Evolutionary conservation across 1,140 invertebrate species (phyloP).

Genomic region (Leptinotarsa lineolata): DNA sequence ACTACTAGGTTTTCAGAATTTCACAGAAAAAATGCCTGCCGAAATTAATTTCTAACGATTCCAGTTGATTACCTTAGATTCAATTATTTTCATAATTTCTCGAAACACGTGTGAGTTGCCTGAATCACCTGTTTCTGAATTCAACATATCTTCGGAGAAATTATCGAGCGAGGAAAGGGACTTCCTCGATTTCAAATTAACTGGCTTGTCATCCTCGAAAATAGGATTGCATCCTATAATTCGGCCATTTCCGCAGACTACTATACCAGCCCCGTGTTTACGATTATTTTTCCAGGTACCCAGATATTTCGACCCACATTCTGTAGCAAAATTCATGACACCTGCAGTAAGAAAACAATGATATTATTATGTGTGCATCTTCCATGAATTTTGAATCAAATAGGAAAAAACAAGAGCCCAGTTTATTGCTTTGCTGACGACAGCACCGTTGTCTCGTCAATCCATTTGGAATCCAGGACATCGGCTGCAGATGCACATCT

Average conservation of each 20-base stretch:
- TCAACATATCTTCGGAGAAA: slow-evolving; percentile 9
- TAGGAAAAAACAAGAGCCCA: too few species aligned
- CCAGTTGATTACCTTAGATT: background rate
- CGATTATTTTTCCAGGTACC: slow-evolving; percentile 62
- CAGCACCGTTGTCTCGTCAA: too few species aligned
- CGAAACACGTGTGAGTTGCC: background rate
- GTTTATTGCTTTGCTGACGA: too few species aligned
- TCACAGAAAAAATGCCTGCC: too few species aligned
- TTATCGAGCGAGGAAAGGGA: slow-evolving; percentile 3
- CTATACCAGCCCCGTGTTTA: slow-evolving; percentile 61
- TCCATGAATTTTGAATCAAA: too few species aligned
- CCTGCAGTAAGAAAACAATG: slow-evolving; percentile 32
- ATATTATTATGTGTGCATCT: too few species aligned
- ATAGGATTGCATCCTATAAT: slow-evolving; percentile 58
- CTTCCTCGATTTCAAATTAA: slow-evolving; percentile 8
- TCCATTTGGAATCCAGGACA: too few species aligned
- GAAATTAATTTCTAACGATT: too few species aligned
- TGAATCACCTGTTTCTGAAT: slow-evolving; percentile 3
- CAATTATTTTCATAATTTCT: background rate
- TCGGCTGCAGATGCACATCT: too few species aligned
- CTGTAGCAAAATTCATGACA: slow-evolving; percentile 58
- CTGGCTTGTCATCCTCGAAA: slow-evolving; percentile 59
- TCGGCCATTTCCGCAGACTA: slow-evolving; percentile 62
- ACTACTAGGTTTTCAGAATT: too few species aligned
- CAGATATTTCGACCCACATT: slow-evolving; percentile 59